These are phyloP conservation scores for Falco cherrug DNA, from an alignment of 2,797 vertebrate genomes.

Conservation along the genomic window DNA sequence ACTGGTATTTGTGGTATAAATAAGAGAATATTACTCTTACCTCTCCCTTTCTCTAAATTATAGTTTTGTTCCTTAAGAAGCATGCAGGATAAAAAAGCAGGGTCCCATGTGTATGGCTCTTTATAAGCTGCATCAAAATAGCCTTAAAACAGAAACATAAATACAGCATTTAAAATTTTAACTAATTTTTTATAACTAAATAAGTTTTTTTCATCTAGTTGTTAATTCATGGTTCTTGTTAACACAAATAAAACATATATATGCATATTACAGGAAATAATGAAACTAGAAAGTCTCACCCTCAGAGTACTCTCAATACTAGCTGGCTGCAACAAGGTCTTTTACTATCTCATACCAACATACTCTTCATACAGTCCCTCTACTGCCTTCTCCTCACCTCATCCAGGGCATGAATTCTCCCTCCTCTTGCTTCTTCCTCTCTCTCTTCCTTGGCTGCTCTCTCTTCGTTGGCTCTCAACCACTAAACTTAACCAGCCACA, in stretches of 20 bases:
- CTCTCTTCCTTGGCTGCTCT: too few species aligned
- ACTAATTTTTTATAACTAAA: background rate
- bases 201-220: background rate
- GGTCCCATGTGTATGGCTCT: conserved; percentile 22
- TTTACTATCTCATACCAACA: too few species aligned
- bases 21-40: conserved; percentile 55
- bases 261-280: background rate
- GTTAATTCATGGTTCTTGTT: background rate
- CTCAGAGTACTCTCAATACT: background rate
- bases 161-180: background rate
- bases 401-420: too few species aligned
- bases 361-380: too few species aligned
- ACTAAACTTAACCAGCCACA: too few species aligned
- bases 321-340: too few species aligned
- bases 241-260: background rate
- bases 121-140: conserved; percentile 22
- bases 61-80: conserved; percentile 28
- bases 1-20: conserved; percentile 7
- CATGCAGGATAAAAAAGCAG: background rate
- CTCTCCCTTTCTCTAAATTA: conserved; percentile 48
- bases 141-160: conserved; percentile 26
- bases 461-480: too few species aligned
- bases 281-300: background rate
- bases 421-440: too few species aligned
- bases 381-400: too few species aligned